Conservation (phyloP, 2,888 invertebrate species). For the Melanophora roralis region DNA sequence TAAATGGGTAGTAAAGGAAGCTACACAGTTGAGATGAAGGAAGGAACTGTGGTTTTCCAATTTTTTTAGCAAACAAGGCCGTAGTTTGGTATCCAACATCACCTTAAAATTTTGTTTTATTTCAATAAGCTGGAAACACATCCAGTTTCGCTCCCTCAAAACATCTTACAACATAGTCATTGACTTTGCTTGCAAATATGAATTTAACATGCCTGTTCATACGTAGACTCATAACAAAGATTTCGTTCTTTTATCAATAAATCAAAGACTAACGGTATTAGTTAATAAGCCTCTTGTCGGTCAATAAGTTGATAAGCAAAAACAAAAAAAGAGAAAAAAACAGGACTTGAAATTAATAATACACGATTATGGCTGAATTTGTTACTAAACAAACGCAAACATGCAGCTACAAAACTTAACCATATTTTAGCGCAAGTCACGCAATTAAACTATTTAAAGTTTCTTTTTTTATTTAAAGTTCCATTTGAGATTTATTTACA, state of each 20-base stretch:
- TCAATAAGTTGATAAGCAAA: constrained; percentile 1
- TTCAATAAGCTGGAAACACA: too few species aligned
- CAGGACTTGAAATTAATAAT: neutral
- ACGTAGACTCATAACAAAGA: neutral
- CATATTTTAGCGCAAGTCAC: constrained; percentile 41
- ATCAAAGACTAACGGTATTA: constrained; percentile 39
- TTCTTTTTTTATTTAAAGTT: constrained; percentile 54
- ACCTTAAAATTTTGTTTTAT: too few species aligned
- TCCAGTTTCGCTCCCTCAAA: too few species aligned
- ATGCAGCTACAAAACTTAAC: neutral
- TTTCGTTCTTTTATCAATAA: neutral
- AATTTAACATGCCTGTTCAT: neutral
- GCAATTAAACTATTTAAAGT: constrained; percentile 55
- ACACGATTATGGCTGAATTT: neutral
- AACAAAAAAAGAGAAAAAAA: neutral
- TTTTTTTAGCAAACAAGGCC: neutral
- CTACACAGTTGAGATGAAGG: too few species aligned
- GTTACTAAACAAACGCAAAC: constrained; percentile 2
- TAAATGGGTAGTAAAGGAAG: too few species aligned
- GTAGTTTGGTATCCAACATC: neutral
- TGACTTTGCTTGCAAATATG: neutral
- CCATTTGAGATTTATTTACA: constrained; percentile 57
- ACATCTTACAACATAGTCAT: too few species aligned
- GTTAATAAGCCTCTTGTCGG: constrained; percentile 21
- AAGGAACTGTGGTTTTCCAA: too few species aligned